Base-by-base conservation (phyloP, 1,140 invertebrate genomes). In the Augochlora pura region DNA sequence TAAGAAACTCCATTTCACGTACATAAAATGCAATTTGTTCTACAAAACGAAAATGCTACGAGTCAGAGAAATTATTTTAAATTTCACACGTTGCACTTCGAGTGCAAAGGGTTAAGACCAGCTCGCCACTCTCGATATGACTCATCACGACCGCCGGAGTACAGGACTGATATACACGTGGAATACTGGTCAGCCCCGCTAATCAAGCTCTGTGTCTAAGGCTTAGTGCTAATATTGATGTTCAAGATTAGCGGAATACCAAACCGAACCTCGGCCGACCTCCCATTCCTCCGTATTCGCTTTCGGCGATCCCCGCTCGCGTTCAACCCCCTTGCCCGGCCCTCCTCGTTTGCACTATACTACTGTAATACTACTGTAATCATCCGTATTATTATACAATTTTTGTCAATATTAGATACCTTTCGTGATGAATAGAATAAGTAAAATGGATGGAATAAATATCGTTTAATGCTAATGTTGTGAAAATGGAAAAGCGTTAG, bases 171-270 rank as follows among this genome's bases (percentile, higher is more conserved):
- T 59, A 42, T 77, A 78, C 76, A 75, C 65, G 59, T n/a, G 46
- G 59, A 70, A 82, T 82, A 71, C 42, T 69, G 23, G 74, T 49
- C 78, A 63, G 42, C 72, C 72, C 59, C 18, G 69, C 70, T 82
- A 86, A 84, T 84, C 77, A 78, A 85, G 71, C 77, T 68, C 70
- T 79, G 57, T 79, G 78, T 88, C 83, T 85, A 79, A 82, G 67
- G 85, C 80, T 86, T 71, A 80, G 59, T 32, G 77, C 80, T 83
- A 85, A 87, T 85, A 88, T 87, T 87, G 87, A 86, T 87, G 75
- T 72, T 83, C 32, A 67, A 87, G 86, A 86, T 87, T 87, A 86
- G n/a, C 25, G 14, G 25, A 73, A 79, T 46, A 59, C 52, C 69
- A 62, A 62, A 62, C 65, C n/a, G 27, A 70, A 77, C 70, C 74